A percentile compares a stretch with the other conserved stretches of the same genome.
phyloP scores from a whole-genome alignment of 2,888 invertebrate species.

The Peribatodes rhomboidaria region DNA sequence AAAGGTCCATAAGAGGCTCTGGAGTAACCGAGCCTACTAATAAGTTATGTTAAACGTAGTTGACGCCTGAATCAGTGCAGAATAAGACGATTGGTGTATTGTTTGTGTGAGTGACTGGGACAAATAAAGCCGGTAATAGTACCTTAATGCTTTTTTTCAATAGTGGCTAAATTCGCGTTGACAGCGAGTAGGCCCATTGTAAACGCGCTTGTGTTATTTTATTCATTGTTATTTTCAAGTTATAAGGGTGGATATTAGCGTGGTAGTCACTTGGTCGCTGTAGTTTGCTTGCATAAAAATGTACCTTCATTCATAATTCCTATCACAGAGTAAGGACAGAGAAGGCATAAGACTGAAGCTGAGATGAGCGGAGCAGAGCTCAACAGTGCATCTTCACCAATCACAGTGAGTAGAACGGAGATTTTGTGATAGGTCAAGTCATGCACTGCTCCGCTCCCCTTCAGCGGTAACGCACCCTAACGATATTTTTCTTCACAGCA shows the following conservation, averaged over 20 bases:
- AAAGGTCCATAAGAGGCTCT: neutral
- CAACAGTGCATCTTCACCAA: no score
- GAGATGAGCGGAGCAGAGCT: no score
- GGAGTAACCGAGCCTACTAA: neutral
- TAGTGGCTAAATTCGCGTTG: neutral
- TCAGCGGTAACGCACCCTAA: no score
- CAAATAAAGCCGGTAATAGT: no score
- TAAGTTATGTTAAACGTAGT: neutral
- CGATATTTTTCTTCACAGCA: no score
- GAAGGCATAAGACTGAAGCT: no score
- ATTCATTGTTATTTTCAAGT: neutral
- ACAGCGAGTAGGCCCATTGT: neutral
- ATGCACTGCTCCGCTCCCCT: no score
- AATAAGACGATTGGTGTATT: no score
- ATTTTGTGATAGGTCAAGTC: no score
- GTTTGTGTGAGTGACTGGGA: neutral
- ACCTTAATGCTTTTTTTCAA: neutral
- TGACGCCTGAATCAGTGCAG: slow-evolving; percentile 2
- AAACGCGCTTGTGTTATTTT: neutral
- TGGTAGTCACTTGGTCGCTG: neutral
- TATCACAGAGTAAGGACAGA: neutral
- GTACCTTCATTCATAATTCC: neutral
- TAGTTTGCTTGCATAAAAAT: neutral
- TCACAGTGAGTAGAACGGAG: no score
- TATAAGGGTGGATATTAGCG: neutral